phyloP scores from a whole-genome alignment of 2,113 vertebrate genomes.

The Azemiops feae region DNA sequence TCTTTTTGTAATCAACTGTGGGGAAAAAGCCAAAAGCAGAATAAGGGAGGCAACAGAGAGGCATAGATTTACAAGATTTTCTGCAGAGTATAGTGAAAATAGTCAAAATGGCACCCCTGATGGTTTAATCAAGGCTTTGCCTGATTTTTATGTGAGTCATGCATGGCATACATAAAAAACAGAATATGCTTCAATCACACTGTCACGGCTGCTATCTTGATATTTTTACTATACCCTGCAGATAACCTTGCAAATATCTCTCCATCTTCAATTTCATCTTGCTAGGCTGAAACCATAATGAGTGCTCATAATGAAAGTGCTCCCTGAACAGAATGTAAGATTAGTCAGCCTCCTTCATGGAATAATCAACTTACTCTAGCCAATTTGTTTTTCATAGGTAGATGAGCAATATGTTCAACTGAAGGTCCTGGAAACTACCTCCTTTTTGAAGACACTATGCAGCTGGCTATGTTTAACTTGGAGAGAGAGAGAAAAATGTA shows the following conservation, averaged over 20 bases:
- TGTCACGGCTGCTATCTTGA: not conserved
- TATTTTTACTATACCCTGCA: not conserved
- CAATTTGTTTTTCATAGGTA: not conserved
- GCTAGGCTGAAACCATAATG: not conserved
- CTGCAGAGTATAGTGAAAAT: not conserved
- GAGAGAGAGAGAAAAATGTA: not conserved
- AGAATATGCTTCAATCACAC: not conserved
- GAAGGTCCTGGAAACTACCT: not conserved
- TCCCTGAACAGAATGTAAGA: not conserved
- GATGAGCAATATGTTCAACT: not conserved
- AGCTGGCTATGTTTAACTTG: not conserved
- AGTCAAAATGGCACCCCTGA: not conserved
- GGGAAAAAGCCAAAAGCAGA: not conserved
- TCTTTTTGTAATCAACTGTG: not conserved
- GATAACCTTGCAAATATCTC: not conserved
- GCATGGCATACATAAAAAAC: not conserved
- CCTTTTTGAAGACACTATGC: not conserved
- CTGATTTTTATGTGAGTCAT: not conserved
- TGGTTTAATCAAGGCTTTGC: not conserved
- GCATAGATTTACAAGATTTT: not conserved
- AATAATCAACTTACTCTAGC: not conserved
- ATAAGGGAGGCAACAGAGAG: not conserved
- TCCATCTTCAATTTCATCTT: not conserved
- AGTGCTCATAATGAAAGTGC: not conserved
- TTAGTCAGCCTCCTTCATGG: not conserved